Conservation (phyloP, 2,113 vertebrate species). For the Phalacrocorax brasilianus region DNA sequence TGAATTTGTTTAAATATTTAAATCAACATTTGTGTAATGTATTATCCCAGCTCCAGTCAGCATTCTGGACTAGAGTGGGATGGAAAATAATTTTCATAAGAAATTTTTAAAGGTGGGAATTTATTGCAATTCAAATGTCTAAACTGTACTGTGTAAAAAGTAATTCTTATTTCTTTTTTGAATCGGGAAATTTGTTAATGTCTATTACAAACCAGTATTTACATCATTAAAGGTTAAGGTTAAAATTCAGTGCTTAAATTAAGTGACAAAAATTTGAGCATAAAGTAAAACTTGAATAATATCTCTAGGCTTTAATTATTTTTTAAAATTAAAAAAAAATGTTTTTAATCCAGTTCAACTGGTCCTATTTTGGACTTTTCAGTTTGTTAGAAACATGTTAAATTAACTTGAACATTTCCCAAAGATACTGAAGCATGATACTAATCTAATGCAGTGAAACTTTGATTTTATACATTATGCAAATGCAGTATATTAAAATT, state of each 20-base stretch:
- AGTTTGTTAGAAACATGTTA: neutral
- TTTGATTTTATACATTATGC: neutral
- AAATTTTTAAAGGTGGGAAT: neutral
- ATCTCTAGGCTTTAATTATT: neutral
- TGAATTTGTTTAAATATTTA: conserved; percentile 61
- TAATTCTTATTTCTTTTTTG: neutral
- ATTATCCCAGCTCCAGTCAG: conserved; percentile 23
- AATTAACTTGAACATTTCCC: neutral
- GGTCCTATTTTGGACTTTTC: neutral
- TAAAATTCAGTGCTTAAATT: neutral
- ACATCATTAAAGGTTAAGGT: neutral
- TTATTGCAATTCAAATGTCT: conserved; percentile 1
- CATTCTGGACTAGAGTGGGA: neutral
- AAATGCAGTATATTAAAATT: neutral
- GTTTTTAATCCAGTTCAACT: neutral
- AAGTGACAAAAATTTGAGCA: neutral
- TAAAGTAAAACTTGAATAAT: neutral
- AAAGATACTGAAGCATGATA: neutral
- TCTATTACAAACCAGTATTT: neutral
- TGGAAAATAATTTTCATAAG: conserved; percentile 8
- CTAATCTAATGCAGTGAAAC: neutral
- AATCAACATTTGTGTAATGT: conserved; percentile 40
- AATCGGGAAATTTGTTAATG: neutral
- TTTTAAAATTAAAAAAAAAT: neutral
- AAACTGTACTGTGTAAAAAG: neutral